Conservation (phyloP, 2,113 vertebrate genomes). For the Aspiorhynchus laticeps region DNA sequence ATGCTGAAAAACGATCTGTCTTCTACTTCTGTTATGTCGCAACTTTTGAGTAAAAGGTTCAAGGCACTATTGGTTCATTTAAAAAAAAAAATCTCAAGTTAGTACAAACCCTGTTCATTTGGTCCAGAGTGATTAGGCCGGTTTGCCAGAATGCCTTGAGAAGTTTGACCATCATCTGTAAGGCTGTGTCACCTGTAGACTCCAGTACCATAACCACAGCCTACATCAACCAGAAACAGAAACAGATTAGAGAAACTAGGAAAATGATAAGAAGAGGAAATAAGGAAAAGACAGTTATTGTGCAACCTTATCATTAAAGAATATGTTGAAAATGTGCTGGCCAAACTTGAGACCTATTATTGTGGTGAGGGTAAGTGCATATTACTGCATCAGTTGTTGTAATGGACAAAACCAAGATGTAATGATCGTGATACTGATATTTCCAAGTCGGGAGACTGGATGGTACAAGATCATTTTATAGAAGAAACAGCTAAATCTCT, state of each 20-base stretch:
- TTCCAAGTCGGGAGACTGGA: no score
- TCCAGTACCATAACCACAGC: slow-evolving; percentile 86
- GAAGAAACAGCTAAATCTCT: not conserved
- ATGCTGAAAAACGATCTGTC: no score
- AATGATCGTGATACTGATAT: no score
- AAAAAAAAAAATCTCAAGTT: not conserved
- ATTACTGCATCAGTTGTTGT: not conserved
- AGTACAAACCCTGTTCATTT: slow-evolving; percentile 84
- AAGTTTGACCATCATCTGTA: slow-evolving; percentile 81
- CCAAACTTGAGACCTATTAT: not conserved
- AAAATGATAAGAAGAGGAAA: not conserved
- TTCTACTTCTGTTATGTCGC: no score
- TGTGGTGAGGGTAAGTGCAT: not conserved
- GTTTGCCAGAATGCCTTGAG: slow-evolving; percentile 84
- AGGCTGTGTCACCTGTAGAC: slow-evolving; percentile 77
- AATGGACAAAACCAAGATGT: not conserved
- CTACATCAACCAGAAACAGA: slow-evolving; percentile 60
- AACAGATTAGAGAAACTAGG: slow-evolving; percentile 4
- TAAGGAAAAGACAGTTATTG: not conserved
- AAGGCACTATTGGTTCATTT: not conserved
- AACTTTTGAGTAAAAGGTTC: not conserved
- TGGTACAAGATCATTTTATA: no score
- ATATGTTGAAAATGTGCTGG: not conserved
- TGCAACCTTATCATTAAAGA: not conserved
- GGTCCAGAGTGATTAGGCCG: slow-evolving; percentile 86